Evolutionary conservation across 2,797 vertebrate genomes (phyloP).

Genomic region (Phylloscopus collybita): DNA sequence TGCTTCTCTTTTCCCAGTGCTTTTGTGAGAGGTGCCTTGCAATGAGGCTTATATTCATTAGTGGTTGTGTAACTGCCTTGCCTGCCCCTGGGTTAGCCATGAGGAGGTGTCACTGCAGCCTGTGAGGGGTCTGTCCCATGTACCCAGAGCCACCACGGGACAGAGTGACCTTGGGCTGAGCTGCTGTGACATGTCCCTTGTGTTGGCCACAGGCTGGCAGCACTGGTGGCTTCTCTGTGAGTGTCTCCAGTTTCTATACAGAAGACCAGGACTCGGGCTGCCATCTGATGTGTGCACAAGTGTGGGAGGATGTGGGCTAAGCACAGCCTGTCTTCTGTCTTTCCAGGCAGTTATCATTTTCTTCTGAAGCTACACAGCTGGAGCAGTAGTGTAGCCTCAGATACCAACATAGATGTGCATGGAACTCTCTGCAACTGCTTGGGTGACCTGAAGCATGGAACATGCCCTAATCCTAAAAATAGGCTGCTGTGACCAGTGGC

Average conservation of each 20-base stretch:
- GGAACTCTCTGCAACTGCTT: not conserved
- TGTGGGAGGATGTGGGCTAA: not conserved
- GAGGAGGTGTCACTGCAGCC: not conserved
- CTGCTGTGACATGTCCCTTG: not conserved
- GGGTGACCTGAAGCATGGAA: not conserved
- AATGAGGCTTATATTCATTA: not conserved
- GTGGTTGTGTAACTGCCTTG: not conserved
- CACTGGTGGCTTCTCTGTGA: not conserved
- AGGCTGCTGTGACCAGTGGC: not conserved
- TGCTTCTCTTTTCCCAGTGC: not conserved
- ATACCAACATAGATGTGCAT: accelerated
- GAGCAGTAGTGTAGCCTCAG: not conserved
- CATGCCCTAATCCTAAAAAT: not conserved
- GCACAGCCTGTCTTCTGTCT: not conserved
- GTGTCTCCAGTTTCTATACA: not conserved
- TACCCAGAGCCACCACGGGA: not conserved
- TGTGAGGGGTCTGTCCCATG: accelerated
- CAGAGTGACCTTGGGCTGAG: not conserved
- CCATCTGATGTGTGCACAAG: not conserved
- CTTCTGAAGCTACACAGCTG: not conserved
- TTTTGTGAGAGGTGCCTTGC: not conserved
- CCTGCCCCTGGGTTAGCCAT: not conserved
- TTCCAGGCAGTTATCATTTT: not conserved
- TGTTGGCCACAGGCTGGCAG: not conserved
- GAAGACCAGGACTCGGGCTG: not conserved